Evolutionary conservation across 2,797 vertebrate species (phyloP).

Genomic region (Eulemur rubriventer): DNA sequence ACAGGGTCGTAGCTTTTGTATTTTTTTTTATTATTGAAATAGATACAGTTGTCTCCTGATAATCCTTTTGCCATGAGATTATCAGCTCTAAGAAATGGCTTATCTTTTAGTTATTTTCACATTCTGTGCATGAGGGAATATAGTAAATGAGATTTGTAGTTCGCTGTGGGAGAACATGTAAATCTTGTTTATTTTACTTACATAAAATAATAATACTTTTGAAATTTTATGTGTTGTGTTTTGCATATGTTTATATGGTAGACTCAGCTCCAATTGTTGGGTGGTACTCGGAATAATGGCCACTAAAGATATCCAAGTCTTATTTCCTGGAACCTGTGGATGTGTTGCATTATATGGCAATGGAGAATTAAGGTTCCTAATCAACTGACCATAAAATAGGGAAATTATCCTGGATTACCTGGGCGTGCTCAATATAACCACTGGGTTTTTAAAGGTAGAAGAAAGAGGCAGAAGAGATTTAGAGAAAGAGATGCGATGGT

Average conservation of each 20-base stretch:
- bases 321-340: not conserved
- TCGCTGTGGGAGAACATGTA: not conserved
- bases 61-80: not conserved
- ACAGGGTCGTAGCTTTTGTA: not conserved
- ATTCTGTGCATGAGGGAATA: not conserved
- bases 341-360: not conserved
- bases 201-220: not conserved
- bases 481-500: not conserved
- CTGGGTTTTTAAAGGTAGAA: not conserved
- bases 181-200: not conserved
- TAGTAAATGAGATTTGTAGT: not conserved
- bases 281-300: not conserved
- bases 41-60: not conserved
- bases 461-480: not conserved
- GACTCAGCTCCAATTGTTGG: not conserved
- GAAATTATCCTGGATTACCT: not conserved
- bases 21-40: not conserved
- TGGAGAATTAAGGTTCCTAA: not conserved
- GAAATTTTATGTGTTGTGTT: not conserved
- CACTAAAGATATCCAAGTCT: not conserved
- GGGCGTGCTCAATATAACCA: not conserved
- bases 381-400: not conserved
- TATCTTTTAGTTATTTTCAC: not conserved
- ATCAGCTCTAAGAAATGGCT: not conserved
- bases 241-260: not conserved